Percentiles rank a stretch among this genome's conserved stretches.
These are phyloP conservation scores for Hystrix brachyura DNA, from an alignment of 2,113 vertebrate species.

Conservation along the genomic window DNA sequence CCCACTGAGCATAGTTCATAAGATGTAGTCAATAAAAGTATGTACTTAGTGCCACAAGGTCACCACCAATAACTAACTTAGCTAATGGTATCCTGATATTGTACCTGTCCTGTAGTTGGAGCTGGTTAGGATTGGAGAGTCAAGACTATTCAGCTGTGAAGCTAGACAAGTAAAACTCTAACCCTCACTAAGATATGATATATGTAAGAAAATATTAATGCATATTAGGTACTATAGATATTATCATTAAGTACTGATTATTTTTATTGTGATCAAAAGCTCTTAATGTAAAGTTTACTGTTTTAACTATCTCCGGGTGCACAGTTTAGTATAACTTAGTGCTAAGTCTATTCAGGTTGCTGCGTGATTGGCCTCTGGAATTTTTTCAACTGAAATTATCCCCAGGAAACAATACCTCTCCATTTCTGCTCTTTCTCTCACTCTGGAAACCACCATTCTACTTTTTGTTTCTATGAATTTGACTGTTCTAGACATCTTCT, in stretches of 20 bases:
- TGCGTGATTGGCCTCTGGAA: not conserved
- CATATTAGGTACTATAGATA: not conserved
- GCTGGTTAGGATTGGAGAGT: not conserved
- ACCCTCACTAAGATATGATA: not conserved
- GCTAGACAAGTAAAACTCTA: not conserved
- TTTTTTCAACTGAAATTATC: not conserved
- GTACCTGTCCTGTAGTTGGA: not conserved
- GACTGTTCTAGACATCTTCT: not conserved
- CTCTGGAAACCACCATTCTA: not conserved
- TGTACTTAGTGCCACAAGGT: not conserved
- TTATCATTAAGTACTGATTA: not conserved
- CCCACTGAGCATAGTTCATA: not conserved
- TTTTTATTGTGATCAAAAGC: not conserved
- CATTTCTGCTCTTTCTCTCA: not conserved
- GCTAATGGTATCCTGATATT: conserved; percentile 32
- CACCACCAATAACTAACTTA: conserved; percentile 30
- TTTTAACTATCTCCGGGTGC: not conserved
- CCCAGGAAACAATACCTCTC: not conserved
- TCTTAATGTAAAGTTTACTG: not conserved
- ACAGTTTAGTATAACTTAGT: not conserved
- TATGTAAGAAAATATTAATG: conserved; percentile 11
- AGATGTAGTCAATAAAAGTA: conserved; percentile 31
- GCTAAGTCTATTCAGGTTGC: not conserved
- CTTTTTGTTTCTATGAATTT: not conserved
- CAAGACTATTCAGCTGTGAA: not conserved